Conservation (phyloP, 2,797 vertebrate genomes). For the Carcharodon carcharias region DNA sequence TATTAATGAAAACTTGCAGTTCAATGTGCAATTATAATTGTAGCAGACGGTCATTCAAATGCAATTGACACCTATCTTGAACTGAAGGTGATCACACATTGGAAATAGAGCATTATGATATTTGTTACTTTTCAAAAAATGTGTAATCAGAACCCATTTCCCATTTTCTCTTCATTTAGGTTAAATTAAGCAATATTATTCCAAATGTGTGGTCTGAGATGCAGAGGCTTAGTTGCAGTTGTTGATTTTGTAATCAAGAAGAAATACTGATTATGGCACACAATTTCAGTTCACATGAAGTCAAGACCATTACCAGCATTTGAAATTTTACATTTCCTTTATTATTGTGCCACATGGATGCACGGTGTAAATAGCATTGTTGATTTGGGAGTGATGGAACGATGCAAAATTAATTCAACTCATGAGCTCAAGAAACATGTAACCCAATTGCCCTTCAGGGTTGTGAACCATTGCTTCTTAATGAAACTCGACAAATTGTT, state of each 20-base stretch:
- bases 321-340: neutral
- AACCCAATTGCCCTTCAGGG: slow-evolving; percentile 6
- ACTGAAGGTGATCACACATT: neutral
- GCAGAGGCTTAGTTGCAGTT: neutral
- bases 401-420: slow-evolving; percentile 23
- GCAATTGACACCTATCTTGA: neutral
- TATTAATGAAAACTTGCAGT: neutral
- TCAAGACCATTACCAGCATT: slow-evolving; percentile 2
- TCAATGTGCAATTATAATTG: neutral
- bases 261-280: slow-evolving; percentile 6
- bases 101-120: neutral
- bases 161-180: neutral
- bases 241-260: slow-evolving; percentile 16
- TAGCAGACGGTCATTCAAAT: neutral
- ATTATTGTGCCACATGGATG: neutral
- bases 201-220: neutral
- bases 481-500: neutral
- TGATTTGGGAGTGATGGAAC: neutral
- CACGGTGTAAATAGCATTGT: neutral
- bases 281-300: neutral
- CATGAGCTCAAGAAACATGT: neutral
- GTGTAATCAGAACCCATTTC: neutral
- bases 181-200: slow-evolving; percentile 5
- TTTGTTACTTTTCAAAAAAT: neutral
- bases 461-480: neutral